Evolutionary conservation across 2,113 vertebrate genomes (phyloP).

Genomic region (Oryzias celebensis): DNA sequence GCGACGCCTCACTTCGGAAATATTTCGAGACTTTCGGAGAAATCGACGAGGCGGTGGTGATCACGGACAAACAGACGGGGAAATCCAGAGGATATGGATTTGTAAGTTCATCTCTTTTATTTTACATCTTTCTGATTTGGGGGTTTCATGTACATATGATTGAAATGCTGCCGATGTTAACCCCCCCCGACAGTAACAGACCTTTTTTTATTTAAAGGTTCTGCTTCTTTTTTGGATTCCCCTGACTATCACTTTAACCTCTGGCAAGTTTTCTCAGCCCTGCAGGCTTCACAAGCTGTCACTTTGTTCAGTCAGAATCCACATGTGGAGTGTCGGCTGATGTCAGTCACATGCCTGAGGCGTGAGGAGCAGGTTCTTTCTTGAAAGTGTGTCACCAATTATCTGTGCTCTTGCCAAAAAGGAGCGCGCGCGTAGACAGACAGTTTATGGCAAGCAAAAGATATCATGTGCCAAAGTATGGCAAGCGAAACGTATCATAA

Average conservation of each 20-base stretch:
- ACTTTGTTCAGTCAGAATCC: slow-evolving; percentile 48
- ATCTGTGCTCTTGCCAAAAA: slow-evolving; percentile 28
- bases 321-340: slow-evolving; percentile 47
- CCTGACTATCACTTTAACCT: no score
- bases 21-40: slow-evolving; percentile 94
- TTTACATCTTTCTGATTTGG: neutral
- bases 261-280: neutral
- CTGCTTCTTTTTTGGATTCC: no score
- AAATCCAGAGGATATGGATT: slow-evolving; percentile 95
- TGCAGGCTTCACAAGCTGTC: slow-evolving; percentile 29
- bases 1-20: slow-evolving; percentile 89
- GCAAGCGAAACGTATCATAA: no score
- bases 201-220: no score
- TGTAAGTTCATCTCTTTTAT: slow-evolving; percentile 75
- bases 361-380: slow-evolving; percentile 58
- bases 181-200: no score
- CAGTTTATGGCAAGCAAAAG: no score
- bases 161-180: no score
- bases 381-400: slow-evolving; percentile 64
- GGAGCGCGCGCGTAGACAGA: neutral
- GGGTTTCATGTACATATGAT: no score
- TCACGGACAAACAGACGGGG: slow-evolving; percentile 93
- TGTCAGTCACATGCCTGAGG: slow-evolving; percentile 60
- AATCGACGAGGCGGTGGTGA: slow-evolving; percentile 95
- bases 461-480: no score